phyloP scores from a whole-genome alignment of 1,140 invertebrate species.

The Temnothorax nylanderi region DNA sequence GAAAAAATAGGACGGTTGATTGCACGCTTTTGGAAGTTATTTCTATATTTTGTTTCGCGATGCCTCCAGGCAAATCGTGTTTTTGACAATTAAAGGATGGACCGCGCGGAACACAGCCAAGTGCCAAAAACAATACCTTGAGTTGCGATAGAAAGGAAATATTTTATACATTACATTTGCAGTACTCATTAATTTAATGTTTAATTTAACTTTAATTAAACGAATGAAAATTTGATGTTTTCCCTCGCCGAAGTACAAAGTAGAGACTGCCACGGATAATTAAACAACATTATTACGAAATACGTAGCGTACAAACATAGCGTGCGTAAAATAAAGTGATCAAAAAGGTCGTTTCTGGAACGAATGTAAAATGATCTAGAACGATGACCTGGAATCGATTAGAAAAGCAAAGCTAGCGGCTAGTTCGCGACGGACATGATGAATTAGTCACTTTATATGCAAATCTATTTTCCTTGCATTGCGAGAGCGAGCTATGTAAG shows the following conservation, averaged over 20 bases:
- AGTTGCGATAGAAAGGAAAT: not conserved
- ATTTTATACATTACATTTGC: not conserved
- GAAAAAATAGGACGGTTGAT: conserved; percentile 2
- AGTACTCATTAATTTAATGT: not conserved
- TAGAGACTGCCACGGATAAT: not conserved
- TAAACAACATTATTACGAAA: conserved; percentile 18
- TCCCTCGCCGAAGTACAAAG: not conserved
- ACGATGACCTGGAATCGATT: conserved; percentile 51
- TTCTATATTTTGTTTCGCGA: not conserved
- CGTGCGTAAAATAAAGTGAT: not conserved
- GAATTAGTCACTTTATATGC: conserved; percentile 63
- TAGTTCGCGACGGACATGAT: conserved; percentile 38
- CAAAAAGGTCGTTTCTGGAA: conserved; percentile 12
- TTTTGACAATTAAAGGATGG: conserved; percentile 4
- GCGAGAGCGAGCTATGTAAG: conserved; percentile 40
- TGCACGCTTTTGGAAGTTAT: not conserved
- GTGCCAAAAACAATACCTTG: not conserved
- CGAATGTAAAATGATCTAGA: conserved; percentile 32
- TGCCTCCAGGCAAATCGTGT: not conserved
- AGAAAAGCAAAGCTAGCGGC: conserved; percentile 17
- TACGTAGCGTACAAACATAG: not conserved
- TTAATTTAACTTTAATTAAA: not conserved
- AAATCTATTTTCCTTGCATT: conserved; percentile 47
- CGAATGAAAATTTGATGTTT: not conserved
- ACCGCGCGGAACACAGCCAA: not conserved